A percentile compares a stretch with the other conserved stretches of the same genome.
phyloP scores from a whole-genome alignment of 2,113 vertebrate species.

The Anser cygnoides region DNA sequence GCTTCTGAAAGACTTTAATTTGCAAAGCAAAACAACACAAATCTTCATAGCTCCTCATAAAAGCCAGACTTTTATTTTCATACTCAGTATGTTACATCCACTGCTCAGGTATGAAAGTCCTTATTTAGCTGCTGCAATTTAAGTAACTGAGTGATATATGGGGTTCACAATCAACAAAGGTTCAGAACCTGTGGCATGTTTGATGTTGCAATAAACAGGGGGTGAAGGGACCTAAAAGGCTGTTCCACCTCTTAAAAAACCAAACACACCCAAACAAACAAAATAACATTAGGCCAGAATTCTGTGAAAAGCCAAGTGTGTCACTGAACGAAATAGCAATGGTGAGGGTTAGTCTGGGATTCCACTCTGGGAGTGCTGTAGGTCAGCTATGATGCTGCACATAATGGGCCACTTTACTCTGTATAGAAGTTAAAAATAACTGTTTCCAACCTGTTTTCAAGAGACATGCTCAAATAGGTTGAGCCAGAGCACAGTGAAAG shows the following conservation, averaged over 20 bases:
- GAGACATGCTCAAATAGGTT: neutral
- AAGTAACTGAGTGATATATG: accelerated
- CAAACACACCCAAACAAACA: neutral
- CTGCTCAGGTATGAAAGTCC: neutral
- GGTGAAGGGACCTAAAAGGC: neutral
- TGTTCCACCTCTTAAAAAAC: neutral
- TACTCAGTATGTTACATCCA: neutral
- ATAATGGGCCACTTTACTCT: neutral
- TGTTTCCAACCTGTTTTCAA: too few relatives aligned
- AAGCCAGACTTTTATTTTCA: neutral
- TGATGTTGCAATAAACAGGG: neutral
- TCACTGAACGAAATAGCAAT: neutral
- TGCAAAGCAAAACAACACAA: neutral
- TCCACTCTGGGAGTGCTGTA: neutral
- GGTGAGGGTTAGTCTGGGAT: neutral
- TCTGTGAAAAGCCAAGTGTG: neutral
- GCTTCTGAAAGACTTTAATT: neutral
- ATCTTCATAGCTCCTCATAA: neutral
- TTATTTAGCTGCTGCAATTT: neutral
- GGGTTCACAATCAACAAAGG: neutral
- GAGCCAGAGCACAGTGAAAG: neutral
- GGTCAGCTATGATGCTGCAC: neutral
- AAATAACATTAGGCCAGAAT: neutral
- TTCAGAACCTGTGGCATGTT: neutral
- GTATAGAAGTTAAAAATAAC: too few relatives aligned